phyloP scores from a whole-genome alignment of 2,888 invertebrate genomes.

The Cetonia aurata region DNA sequence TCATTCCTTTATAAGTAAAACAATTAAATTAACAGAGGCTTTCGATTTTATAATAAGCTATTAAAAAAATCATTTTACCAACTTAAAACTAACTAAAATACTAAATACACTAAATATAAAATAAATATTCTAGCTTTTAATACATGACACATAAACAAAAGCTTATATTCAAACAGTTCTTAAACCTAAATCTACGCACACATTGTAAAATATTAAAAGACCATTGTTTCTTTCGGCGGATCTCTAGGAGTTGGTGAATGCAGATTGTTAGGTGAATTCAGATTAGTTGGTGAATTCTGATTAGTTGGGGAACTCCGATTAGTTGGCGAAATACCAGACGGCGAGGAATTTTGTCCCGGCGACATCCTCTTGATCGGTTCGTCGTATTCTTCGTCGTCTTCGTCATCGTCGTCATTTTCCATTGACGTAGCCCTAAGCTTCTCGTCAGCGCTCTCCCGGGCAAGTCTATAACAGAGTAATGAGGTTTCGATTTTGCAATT shows the following conservation, averaged over 20 bases:
- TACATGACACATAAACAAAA: background rate
- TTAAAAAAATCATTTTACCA: background rate
- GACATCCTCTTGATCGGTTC: slow-evolving; percentile 9
- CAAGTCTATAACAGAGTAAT: slow-evolving; percentile 54
- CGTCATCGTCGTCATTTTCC: slow-evolving; percentile 56
- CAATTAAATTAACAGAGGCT: background rate
- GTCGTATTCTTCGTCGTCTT: slow-evolving; percentile 39
- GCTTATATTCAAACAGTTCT: background rate
- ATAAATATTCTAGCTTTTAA: slow-evolving; percentile 32
- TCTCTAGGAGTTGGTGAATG: slow-evolving; percentile 11
- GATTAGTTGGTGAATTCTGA: background rate
- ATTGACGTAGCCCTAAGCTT: slow-evolving; percentile 60
- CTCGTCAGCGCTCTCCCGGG: slow-evolving; percentile 59
- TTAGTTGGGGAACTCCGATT: background rate
- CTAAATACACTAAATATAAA: slow-evolving; percentile 8
- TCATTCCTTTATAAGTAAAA: background rate
- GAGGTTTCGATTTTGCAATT: background rate
- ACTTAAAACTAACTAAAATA: too few species aligned
- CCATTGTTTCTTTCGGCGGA: slow-evolving; percentile 54
- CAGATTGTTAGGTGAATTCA: background rate
- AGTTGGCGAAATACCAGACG: background rate
- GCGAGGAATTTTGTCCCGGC: slow-evolving; percentile 2
- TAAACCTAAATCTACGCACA: background rate
- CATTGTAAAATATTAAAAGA: slow-evolving; percentile 47
- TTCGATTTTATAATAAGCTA: background rate